Conservation (phyloP, 2,888 invertebrate genomes). For the Petrophora chlorosata region DNA sequence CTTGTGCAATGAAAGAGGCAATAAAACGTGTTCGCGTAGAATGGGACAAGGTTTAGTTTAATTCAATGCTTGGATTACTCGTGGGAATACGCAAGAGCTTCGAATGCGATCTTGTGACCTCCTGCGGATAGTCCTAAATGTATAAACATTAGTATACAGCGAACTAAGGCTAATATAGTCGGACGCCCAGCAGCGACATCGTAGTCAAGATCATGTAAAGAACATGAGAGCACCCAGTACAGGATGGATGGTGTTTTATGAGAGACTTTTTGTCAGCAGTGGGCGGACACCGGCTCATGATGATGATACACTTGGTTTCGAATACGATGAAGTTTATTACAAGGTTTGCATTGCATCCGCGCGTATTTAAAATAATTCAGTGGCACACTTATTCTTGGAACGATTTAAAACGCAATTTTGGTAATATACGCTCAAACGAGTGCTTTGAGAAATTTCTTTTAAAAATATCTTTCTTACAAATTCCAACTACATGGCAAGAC, state of each 20-base stretch:
- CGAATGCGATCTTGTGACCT: slow-evolving; percentile 1
- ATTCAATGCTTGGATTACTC: slow-evolving; percentile 39
- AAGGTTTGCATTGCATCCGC: neutral
- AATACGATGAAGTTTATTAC: neutral
- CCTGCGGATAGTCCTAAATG: neutral
- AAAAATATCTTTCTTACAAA: slow-evolving; percentile 14
- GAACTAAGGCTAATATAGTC: too few species aligned
- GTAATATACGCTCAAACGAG: slow-evolving; percentile 7
- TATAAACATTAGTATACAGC: neutral
- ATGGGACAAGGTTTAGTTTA: slow-evolving; percentile 40
- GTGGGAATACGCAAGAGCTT: slow-evolving; percentile 35
- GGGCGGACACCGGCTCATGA: too few species aligned
- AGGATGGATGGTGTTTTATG: too few species aligned
- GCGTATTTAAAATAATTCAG: neutral
- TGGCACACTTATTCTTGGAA: slow-evolving; percentile 14
- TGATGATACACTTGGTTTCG: too few species aligned
- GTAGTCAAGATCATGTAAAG: too few species aligned
- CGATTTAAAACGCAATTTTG: slow-evolving; percentile 13
- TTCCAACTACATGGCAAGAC: too few species aligned
- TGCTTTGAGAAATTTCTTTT: slow-evolving; percentile 1
- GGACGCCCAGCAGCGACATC: too few species aligned
- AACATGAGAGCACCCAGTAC: too few species aligned
- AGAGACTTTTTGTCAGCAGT: too few species aligned
- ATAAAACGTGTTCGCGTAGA: slow-evolving; percentile 36
- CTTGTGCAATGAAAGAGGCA: slow-evolving; percentile 41